Base-by-base conservation (phyloP, 1,140 invertebrate species). In the Drosophila busckii region DNA sequence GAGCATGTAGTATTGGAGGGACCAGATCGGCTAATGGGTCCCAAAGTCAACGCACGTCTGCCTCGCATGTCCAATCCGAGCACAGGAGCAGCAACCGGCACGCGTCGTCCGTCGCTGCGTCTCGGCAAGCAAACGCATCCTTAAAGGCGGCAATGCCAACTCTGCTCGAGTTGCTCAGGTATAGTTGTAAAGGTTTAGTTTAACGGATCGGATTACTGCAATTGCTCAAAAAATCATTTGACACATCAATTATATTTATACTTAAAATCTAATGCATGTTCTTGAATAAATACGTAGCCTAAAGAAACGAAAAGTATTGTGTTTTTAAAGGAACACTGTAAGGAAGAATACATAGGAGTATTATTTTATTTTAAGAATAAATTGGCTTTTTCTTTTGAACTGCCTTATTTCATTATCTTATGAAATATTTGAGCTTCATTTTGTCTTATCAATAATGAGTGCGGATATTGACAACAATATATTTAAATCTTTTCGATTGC, bases 11-110 rank as follows among this genome's bases (percentile, higher is more conserved):
- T 42, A 5, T 16, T 45, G 17, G 75, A 84, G 16, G 64, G 60
- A 29, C 75, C 75, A 0, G 86, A 87, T 56, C 64, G 84, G 0
- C 44, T 84, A 2, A 87, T 87, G 86, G 86, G 86, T 26, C 78
- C 86, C 7, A 70, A 70, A 0, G 86, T 87, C 0, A 70, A 80
- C 67, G 55, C 83, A 3, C 78, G 86, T 15, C 63, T 87, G 50
- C 86, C 86, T 2, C 80, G 84, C 17, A 28, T 86, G 15, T 45
- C 60, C 19, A 62, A 64, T 10, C n/a, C n/a, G n/a, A n/a, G n/a
- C n/a, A 42, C 38, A 8, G 29, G 55, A 20, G 25, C 25, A 4
- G 31, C 35, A 5, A n/a, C 45, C 4, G 58, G 63, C 2, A 12
- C 45, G 7, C 53, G 75, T 0, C 65, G 75, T 5, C 52, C 69